Conservation (phyloP, 2,113 vertebrate species). For the Sphaerodactylus townsendi region DNA sequence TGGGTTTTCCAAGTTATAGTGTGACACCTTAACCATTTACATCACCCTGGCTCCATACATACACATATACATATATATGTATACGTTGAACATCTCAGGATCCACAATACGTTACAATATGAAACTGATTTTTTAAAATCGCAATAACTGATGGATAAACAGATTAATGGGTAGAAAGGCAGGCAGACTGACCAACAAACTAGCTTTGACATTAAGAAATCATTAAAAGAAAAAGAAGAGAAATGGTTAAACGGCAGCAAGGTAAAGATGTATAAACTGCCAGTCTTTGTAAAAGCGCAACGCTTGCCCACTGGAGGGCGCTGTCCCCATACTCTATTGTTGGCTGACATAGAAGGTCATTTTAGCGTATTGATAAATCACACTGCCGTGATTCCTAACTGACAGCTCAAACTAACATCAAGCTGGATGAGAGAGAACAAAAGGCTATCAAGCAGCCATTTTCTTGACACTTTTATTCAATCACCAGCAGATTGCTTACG, state of each 20-base stretch:
- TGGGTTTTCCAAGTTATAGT: no score
- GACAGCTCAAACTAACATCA: slow-evolving; percentile 99
- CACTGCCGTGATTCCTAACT: slow-evolving; percentile 99
- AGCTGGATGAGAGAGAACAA: slow-evolving; percentile 99
- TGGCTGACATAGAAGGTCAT: slow-evolving; percentile 91
- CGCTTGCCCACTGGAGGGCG: slow-evolving; percentile 74
- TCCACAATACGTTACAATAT: no score
- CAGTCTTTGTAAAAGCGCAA: neutral
- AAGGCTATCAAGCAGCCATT: slow-evolving; percentile 99
- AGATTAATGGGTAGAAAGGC: neutral
- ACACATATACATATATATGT: no score
- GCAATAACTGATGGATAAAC: no score
- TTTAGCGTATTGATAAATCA: slow-evolving; percentile 99
- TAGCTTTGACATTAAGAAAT: neutral
- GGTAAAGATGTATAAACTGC: neutral
- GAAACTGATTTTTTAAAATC: no score
- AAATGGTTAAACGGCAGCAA: neutral
- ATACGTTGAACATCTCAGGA: no score
- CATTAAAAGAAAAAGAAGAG: no score
- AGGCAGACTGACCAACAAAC: no score
- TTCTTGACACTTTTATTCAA: slow-evolving; percentile 99
- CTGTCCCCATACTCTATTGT: slow-evolving; percentile 77
- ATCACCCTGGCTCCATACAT: no score
- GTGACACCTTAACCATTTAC: no score
- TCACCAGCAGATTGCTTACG: slow-evolving; percentile 99